These are phyloP conservation scores for Euglossa dilemma DNA, from an alignment of 1,140 invertebrate genomes.

Conservation along the genomic window DNA sequence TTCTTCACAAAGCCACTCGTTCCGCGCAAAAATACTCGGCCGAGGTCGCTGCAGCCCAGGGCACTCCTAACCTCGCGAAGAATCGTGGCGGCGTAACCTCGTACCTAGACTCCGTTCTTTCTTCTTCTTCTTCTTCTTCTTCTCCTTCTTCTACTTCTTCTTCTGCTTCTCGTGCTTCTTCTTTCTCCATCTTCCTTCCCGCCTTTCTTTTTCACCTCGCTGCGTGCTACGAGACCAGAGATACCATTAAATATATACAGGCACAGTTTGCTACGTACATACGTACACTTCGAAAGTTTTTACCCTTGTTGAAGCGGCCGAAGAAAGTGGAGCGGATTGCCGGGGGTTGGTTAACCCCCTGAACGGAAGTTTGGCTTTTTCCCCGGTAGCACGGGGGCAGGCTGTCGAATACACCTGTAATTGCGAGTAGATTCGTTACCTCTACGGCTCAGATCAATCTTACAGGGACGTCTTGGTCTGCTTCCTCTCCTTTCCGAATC, in stretches of 20 bases:
- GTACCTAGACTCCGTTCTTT: conserved; percentile 3
- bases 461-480: too few relatives aligned
- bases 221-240: neutral
- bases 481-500: too few relatives aligned
- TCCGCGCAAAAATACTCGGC: conserved; percentile 74
- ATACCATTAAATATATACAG: conserved; percentile 18
- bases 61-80: conserved; percentile 59
- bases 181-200: neutral
- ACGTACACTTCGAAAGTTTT: neutral
- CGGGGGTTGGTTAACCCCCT: neutral
- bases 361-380: neutral
- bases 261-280: neutral
- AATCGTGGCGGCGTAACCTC: conserved; percentile 59
- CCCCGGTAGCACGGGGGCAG: too few relatives aligned
- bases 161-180: neutral
- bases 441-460: too few relatives aligned
- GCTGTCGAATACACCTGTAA: too few relatives aligned
- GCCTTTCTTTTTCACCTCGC: neutral
- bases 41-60: conserved; percentile 58
- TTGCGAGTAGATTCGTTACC: neutral
- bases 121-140: neutral
- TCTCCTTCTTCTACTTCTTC: neutral
- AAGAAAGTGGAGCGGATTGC: neutral
- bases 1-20: conserved; percentile 79
- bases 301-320: neutral